Base-by-base conservation (phyloP, 2,888 invertebrate genomes). In the Lepas anatifera region DNA sequence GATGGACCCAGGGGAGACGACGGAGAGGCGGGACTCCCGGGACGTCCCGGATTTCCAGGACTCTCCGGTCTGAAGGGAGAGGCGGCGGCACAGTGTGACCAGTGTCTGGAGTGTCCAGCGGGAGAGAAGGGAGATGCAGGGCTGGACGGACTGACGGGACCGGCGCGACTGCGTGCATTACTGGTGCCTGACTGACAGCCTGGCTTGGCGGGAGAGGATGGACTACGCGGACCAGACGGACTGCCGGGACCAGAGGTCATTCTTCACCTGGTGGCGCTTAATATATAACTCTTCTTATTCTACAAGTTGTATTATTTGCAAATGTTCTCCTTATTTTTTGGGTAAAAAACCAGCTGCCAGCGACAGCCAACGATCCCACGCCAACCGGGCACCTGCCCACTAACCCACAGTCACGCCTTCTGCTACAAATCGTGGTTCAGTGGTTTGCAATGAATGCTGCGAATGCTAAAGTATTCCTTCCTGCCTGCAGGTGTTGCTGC, bases 1-100 rank as follows among this genome's bases (percentile, higher is more conserved):
- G 86, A 89, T 18, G 94, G 94, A 64, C 84, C 84, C 2, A 84
- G 90, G 74, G 95, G 94, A 70, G 90, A 90, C 0, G 90, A 89
- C 76, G 95, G 94, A 73, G 85, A 86, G 37, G 78, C 83, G 68
- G 94, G 94, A 22, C 81, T 81, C 73, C 80, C 81, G 70, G 90
- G 90, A 18, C 77, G 78, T 0, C 80, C 85, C 76, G 90, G 90
- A 69, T 52, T 72, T 16, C 76, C 77, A 7, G 79, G 80, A 43
- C 66, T 74, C 10, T 78, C 79, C 27, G 86, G 86, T 69, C 78
- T 79, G 25, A 85, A 85, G 76, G 88, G 88, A 73, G 85, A 86
- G 71, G 78, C 83, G 4, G 90, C 90, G 70, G 71, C 39, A 25
- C 70, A 69, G 66, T 71, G 68, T 32, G 67, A 37, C n/a, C 64